Evolutionary conservation across 2,797 vertebrate genomes (phyloP).

Genomic region (Gobionotothen gibberifrons): DNA sequence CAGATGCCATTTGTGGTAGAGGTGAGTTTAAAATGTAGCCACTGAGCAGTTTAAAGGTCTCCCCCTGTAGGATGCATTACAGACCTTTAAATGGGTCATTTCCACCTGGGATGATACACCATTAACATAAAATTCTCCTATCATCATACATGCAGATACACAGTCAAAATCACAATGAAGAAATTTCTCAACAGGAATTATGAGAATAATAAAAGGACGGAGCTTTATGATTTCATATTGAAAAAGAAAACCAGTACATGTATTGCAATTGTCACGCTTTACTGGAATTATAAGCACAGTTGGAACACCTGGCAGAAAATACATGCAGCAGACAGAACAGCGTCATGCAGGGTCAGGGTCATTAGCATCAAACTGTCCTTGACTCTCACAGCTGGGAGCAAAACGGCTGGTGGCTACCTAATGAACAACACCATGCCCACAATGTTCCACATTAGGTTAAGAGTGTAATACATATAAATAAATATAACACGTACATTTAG

Average conservation of each 20-base stretch:
- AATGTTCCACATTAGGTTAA: slow-evolving; percentile 54
- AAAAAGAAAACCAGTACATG: slow-evolving; percentile 30
- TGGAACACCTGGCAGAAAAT: slow-evolving; percentile 51
- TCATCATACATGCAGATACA: slow-evolving; percentile 19
- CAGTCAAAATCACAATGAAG: slow-evolving; percentile 9
- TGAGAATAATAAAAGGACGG: slow-evolving; percentile 19
- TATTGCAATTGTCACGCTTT: slow-evolving; percentile 28
- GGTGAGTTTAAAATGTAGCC: too few relatives aligned
- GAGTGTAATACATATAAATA: slow-evolving; percentile 25
- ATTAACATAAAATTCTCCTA: slow-evolving; percentile 20
- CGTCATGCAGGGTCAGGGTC: slow-evolving; percentile 55
- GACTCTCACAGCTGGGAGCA: slow-evolving; percentile 58
- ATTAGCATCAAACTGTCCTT: slow-evolving; percentile 68
- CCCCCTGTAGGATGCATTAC: not conserved
- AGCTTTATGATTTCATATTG: slow-evolving; percentile 16
- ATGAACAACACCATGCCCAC: slow-evolving; percentile 50
- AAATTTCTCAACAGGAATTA: slow-evolving; percentile 1
- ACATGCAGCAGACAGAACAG: slow-evolving; percentile 49
- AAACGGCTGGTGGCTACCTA: slow-evolving; percentile 48
- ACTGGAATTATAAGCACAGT: slow-evolving; percentile 64
- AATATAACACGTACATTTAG: slow-evolving; percentile 11
- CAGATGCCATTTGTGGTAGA: not conserved
- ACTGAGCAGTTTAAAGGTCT: slow-evolving; percentile 7
- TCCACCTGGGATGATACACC: slow-evolving; percentile 3
- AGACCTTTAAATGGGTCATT: slow-evolving; percentile 27